These are phyloP conservation scores for Macropis europaea DNA, from an alignment of 2,888 invertebrate species.

Conservation along the genomic window DNA sequence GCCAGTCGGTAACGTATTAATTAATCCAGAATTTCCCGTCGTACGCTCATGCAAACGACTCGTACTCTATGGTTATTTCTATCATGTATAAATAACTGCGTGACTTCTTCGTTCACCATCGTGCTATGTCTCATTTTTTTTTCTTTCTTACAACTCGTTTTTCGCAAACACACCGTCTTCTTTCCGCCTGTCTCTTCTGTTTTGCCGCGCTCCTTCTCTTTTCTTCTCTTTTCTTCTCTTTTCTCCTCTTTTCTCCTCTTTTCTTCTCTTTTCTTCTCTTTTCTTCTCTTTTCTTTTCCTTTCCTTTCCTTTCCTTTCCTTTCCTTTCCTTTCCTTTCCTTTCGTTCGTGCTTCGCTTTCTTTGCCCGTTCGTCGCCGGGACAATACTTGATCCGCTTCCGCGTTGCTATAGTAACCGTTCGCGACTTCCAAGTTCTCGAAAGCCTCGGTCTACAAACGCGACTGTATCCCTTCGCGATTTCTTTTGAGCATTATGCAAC, in stretches of 20 bases:
- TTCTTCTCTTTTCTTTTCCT: conserved; percentile 33
- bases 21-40: too few relatives aligned
- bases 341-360: too few relatives aligned
- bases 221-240: neutral
- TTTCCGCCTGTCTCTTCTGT: neutral
- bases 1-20: too few relatives aligned
- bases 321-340: conserved; percentile 27
- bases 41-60: too few relatives aligned
- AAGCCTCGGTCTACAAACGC: conserved; percentile 43
- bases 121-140: too few relatives aligned
- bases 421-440: conserved; percentile 59
- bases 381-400: conserved; percentile 75
- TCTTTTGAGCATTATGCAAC: conserved; percentile 58
- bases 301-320: conserved; percentile 34
- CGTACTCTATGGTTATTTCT: too few relatives aligned
- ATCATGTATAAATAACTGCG: too few relatives aligned
- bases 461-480: conserved; percentile 54
- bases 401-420: conserved; percentile 74
- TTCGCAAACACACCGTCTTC: neutral
- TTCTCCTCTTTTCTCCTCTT: neutral
- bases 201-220: neutral
- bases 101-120: too few relatives aligned
- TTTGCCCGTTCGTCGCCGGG: conserved; percentile 49
- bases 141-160: too few relatives aligned
- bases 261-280: conserved; percentile 20